Percentiles rank a stretch among this genome's conserved stretches.
Conservation (phyloP, 2,888 invertebrate genomes). For the Monoplex corrugatus region DNA sequence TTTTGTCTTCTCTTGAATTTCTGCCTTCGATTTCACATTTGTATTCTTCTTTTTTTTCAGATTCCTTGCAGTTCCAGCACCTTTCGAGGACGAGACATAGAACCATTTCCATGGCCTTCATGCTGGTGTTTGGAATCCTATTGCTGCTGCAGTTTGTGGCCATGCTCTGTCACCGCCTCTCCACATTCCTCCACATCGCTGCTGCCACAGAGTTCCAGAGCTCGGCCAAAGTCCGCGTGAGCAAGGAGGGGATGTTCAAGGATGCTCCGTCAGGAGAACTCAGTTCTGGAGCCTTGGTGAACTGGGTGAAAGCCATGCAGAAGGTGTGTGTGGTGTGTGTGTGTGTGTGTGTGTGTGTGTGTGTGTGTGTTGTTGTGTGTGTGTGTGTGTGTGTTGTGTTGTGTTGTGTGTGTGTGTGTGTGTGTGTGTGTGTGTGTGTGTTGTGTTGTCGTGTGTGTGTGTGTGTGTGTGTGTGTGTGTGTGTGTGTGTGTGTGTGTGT, state of each 20-base stretch:
- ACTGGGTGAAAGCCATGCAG: slow-evolving; percentile 57
- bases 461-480: background rate
- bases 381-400: background rate
- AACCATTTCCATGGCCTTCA: slow-evolving; percentile 70
- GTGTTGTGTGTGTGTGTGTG: background rate
- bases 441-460: background rate
- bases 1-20: too few relatives aligned
- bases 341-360: background rate
- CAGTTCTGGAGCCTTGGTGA: slow-evolving; percentile 43
- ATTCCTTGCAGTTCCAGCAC: slow-evolving; percentile 29
- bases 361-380: background rate
- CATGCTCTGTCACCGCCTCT: slow-evolving; percentile 99
- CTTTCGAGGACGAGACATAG: slow-evolving; percentile 55
- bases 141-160: slow-evolving; percentile 85
- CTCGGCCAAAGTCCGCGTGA: background rate
- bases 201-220: slow-evolving; percentile 87
- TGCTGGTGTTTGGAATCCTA: slow-evolving; percentile 68
- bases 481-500: background rate
- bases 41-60: slow-evolving; percentile 62
- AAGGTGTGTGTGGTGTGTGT: slow-evolving; percentile 26
- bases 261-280: background rate
- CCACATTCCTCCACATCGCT: slow-evolving; percentile 97
- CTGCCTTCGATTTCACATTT: too few relatives aligned
- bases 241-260: background rate
- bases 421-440: background rate